phyloP scores from a whole-genome alignment of 2,797 vertebrate species.

The Sebastes flavidus region DNA sequence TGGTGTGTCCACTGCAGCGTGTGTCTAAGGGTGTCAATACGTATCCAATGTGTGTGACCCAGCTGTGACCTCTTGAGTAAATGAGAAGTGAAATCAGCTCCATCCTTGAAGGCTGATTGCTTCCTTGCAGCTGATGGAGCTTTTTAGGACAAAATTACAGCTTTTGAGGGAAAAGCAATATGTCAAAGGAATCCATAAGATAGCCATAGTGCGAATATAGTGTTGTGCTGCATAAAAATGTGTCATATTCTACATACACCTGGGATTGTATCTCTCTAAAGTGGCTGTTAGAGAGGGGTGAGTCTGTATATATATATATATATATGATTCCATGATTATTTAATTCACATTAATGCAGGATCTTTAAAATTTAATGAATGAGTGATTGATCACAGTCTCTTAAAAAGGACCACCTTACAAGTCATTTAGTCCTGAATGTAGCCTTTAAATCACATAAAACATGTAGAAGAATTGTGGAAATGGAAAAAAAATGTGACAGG shows the following conservation, averaged over 20 bases:
- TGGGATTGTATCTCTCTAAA: not conserved
- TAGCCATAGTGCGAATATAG: not conserved
- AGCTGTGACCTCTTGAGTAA: conserved; percentile 20
- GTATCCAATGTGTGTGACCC: conserved; percentile 1
- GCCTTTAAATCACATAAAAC: not conserved
- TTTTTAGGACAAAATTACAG: conserved; percentile 13
- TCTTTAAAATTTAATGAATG: not conserved
- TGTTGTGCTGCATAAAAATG: not conserved
- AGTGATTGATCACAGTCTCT: not conserved
- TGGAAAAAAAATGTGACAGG: not conserved
- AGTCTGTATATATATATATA: not conserved
- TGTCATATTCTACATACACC: not conserved
- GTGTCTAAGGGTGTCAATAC: not conserved
- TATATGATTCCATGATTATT: not conserved
- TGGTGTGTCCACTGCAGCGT: not conserved
- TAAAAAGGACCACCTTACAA: too few relatives aligned
- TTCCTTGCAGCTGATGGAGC: not conserved
- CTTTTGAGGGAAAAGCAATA: not conserved
- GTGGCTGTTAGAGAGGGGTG: not conserved
- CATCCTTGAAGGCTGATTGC: conserved; percentile 33
- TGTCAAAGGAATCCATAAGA: not conserved
- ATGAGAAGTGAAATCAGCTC: not conserved
- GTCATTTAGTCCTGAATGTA: not conserved
- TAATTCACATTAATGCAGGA: not conserved
- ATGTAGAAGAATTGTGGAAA: not conserved